Evolutionary conservation across 2,888 invertebrate species (phyloP).

Genomic region (Epistrophe eligans): DNA sequence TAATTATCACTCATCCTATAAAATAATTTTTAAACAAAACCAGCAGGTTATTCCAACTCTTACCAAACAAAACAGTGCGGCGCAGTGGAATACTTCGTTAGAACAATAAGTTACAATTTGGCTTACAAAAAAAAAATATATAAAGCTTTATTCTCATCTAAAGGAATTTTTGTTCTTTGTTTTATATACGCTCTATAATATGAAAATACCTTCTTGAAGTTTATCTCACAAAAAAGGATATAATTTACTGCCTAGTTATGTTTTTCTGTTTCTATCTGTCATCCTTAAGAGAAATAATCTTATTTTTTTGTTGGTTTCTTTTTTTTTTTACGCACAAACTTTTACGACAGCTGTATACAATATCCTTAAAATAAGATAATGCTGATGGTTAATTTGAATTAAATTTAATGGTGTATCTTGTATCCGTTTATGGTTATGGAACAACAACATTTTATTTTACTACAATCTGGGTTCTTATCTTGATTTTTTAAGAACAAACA

Average conservation of each 20-base stretch:
- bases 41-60: neutral
- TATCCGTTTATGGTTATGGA: neutral
- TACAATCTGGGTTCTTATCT: neutral
- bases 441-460: neutral
- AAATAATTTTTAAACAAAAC: neutral
- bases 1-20: neutral
- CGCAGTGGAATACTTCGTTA: neutral
- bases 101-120: constrained; percentile 37
- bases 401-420: neutral
- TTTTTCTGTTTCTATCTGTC: constrained; percentile 35
- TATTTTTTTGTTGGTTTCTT: neutral
- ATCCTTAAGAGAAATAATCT: constrained; percentile 44
- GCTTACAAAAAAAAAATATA: neutral
- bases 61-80: neutral
- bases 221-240: constrained; percentile 35
- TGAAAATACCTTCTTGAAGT: constrained; percentile 22
- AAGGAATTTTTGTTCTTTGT: neutral
- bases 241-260: constrained; percentile 52
- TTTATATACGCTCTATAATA: neutral
- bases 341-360: constrained; percentile 19
- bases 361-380: neutral
- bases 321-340: constrained; percentile 43
- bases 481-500: neutral
- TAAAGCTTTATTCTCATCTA: constrained; percentile 21
- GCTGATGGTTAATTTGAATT: constrained; percentile 22